Conservation (phyloP, 2,888 invertebrate genomes). For the Steinernema hermaphroditum region DNA sequence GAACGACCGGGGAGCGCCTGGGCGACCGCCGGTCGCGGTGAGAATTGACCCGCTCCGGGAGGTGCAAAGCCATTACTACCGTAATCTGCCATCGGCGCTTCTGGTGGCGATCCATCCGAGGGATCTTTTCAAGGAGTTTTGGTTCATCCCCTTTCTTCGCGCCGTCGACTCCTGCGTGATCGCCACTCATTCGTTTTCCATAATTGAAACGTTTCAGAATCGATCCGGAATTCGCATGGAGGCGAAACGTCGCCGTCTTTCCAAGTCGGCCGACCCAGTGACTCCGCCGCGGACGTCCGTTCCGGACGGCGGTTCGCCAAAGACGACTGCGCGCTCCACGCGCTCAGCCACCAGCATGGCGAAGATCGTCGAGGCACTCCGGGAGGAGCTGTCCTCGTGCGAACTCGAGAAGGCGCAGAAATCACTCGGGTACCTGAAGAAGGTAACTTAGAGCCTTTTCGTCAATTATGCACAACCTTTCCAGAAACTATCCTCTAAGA, state of each 20-base stretch:
- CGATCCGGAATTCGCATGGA: not conserved
- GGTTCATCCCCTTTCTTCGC: no score
- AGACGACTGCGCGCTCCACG: not conserved
- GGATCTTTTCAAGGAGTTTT: no score
- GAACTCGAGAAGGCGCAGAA: constrained; percentile 7
- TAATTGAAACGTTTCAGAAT: constrained; percentile 24
- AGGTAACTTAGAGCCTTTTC: not conserved
- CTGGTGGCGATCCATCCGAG: no score
- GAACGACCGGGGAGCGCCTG: no score
- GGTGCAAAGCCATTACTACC: no score
- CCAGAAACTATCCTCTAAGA: not conserved
- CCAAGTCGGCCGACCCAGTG: constrained; percentile 26
- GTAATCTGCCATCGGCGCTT: no score
- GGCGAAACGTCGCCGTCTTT: constrained; percentile 20
- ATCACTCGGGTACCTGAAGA: constrained; percentile 1
- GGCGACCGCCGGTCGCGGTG: no score
- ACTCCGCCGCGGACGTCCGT: constrained; percentile 4
- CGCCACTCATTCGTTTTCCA: no score
- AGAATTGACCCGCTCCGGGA: no score
- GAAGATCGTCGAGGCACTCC: not conserved
- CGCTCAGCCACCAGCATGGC: not conserved
- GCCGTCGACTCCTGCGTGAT: no score
- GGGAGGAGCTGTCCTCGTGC: not conserved
- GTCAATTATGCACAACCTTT: not conserved
- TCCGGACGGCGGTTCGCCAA: not conserved